A percentile compares a stretch with the other conserved stretches of the same genome.
Conservation (phyloP, 2,888 invertebrate species). For the Cylloceria caligata region DNA sequence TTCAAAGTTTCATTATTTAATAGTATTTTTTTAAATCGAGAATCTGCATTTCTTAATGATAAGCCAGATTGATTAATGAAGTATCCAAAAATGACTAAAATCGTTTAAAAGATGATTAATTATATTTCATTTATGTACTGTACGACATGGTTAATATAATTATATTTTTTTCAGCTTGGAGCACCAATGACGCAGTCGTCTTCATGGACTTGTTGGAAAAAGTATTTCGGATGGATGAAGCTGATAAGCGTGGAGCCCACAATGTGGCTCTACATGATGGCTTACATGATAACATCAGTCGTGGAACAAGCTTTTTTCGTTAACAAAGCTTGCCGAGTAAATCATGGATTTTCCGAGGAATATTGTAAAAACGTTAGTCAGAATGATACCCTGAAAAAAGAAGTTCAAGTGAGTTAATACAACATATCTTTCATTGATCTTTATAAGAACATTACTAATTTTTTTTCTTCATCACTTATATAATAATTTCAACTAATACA, state of each 20-base stretch:
- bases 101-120: not conserved
- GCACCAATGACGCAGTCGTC: constrained; percentile 22
- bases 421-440: not conserved
- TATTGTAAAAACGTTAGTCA: constrained; percentile 88
- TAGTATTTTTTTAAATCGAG: not conserved
- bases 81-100: not conserved
- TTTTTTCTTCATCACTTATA: too few species aligned
- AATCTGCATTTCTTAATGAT: not conserved
- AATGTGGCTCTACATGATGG: constrained; percentile 95
- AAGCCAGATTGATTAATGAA: not conserved
- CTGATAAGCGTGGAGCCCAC: constrained; percentile 93
- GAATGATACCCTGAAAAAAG: constrained; percentile 86
- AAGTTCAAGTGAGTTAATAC: constrained; percentile 88
- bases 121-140: not conserved
- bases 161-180: constrained; percentile 32
- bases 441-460: too few species aligned
- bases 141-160: not conserved
- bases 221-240: constrained; percentile 75
- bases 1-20: not conserved
- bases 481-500: too few species aligned
- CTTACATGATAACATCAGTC: constrained; percentile 92
- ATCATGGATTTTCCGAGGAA: constrained; percentile 89
- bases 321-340: constrained; percentile 91
- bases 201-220: constrained; percentile 49
- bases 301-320: constrained; percentile 93